These are phyloP conservation scores for Carcinoscorpius rotundicauda DNA, from an alignment of 1,140 invertebrate genomes.

Conservation along the genomic window DNA sequence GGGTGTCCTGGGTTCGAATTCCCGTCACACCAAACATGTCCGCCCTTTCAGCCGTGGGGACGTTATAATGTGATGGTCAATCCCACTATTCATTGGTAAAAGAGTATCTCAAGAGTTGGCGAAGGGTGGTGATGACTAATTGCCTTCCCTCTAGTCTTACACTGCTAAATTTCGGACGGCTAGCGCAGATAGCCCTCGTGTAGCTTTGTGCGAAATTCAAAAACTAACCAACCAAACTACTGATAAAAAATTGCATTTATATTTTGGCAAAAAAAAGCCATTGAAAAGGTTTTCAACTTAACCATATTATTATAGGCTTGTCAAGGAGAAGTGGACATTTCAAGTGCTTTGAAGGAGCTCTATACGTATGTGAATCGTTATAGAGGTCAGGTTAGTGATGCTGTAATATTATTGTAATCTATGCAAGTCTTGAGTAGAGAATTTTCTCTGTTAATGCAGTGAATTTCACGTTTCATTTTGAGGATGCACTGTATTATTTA, in stretches of 20 bases:
- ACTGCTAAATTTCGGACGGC: background rate
- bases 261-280: slow-evolving; percentile 1
- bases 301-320: slow-evolving; percentile 35
- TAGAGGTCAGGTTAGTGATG: slow-evolving; percentile 61
- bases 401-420: slow-evolving; percentile 16
- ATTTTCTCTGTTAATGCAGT: background rate
- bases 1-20: no score
- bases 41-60: no score
- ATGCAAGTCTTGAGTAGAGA: background rate
- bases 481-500: background rate
- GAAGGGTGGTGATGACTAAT: no score
- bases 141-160: background rate
- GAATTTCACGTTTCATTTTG: background rate
- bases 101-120: no score
- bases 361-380: slow-evolving; percentile 91
- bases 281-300: background rate
- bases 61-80: no score
- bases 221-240: background rate
- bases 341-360: slow-evolving; percentile 80
- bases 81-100: no score
- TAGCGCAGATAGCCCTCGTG: background rate
- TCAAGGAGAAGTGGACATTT: slow-evolving; percentile 73
- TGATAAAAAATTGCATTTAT: background rate
- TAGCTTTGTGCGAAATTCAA: background rate
- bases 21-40: no score